phyloP scores from a whole-genome alignment of 2,113 vertebrate genomes.

The Xenopus borealis region DNA sequence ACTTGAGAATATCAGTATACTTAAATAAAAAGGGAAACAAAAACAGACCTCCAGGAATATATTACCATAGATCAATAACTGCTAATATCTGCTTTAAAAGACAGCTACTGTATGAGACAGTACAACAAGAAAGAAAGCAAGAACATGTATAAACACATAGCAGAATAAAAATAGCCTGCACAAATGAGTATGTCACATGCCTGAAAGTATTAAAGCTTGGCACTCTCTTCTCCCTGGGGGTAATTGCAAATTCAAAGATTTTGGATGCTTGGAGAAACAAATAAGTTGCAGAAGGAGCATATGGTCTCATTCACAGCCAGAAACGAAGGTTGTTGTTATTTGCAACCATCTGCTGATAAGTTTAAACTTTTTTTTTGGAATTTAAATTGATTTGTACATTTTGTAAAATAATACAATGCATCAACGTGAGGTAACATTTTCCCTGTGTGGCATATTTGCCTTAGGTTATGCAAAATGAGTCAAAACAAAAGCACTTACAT shows the following conservation, averaged over 20 bases:
- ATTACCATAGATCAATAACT: too few species aligned
- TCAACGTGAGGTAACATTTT: constrained; percentile 2
- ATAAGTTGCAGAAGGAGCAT: constrained; percentile 26
- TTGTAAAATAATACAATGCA: constrained; percentile 13
- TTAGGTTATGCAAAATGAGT: constrained; percentile 12
- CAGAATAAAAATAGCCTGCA: constrained; percentile 14
- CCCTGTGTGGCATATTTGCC: constrained; percentile 5
- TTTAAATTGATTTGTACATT: constrained; percentile 19
- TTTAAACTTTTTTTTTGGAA: constrained; percentile 18
- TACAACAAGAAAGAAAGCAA: too few species aligned
- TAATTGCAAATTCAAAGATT: constrained; percentile 12
- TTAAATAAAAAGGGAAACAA: too few species aligned
- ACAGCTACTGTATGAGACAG: too few species aligned
- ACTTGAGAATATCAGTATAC: too few species aligned
- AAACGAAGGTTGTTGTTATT: constrained; percentile 39
- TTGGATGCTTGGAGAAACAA: constrained; percentile 34
- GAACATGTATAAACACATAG: too few species aligned
- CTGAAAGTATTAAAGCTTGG: constrained; percentile 24
- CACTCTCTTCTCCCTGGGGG: constrained; percentile 22
- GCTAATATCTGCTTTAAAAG: too few species aligned
- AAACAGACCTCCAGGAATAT: too few species aligned
- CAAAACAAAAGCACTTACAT: neutral
- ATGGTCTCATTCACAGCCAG: constrained; percentile 39
- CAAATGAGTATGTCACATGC: constrained; percentile 17
- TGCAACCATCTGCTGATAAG: constrained; percentile 37